phyloP scores from a whole-genome alignment of 2,113 vertebrate genomes.

The Greenwoodochromis staneri region DNA sequence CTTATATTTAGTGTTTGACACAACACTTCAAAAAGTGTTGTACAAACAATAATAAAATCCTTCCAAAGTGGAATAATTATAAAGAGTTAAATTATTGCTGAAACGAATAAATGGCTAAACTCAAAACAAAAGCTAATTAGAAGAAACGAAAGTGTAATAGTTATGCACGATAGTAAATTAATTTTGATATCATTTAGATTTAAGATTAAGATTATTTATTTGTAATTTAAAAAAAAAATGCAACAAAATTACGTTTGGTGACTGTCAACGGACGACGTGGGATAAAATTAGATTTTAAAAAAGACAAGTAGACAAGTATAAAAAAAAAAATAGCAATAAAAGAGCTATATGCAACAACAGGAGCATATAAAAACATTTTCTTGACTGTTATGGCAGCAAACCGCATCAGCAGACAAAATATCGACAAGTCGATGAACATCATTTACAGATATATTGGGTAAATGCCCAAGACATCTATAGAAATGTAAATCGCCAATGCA shows the following conservation, averaged over 20 bases:
- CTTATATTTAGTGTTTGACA: neutral
- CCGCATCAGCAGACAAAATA: neutral
- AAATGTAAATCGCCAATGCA: no score
- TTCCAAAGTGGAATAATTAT: neutral
- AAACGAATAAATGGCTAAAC: neutral
- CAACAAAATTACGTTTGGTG: neutral
- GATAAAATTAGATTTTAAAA: neutral
- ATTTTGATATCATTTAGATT: neutral
- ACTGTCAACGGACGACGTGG: neutral
- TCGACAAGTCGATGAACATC: neutral
- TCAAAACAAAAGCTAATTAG: neutral
- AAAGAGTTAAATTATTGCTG: neutral
- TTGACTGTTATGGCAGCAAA: neutral
- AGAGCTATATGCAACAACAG: neutral
- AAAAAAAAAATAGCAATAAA: neutral
- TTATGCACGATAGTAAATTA: neutral
- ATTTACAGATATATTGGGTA: no score
- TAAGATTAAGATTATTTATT: neutral
- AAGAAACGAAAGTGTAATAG: neutral
- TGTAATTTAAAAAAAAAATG: fast-evolving
- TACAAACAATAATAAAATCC: neutral
- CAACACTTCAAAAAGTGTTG: neutral
- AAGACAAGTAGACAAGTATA: neutral
- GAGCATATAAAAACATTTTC: neutral
- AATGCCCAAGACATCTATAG: no score